Evolutionary conservation across 2,113 vertebrate species (phyloP), one percentile per base, ranked within the genome.

Genomic region (Cyanistes caeruleus): DNA sequence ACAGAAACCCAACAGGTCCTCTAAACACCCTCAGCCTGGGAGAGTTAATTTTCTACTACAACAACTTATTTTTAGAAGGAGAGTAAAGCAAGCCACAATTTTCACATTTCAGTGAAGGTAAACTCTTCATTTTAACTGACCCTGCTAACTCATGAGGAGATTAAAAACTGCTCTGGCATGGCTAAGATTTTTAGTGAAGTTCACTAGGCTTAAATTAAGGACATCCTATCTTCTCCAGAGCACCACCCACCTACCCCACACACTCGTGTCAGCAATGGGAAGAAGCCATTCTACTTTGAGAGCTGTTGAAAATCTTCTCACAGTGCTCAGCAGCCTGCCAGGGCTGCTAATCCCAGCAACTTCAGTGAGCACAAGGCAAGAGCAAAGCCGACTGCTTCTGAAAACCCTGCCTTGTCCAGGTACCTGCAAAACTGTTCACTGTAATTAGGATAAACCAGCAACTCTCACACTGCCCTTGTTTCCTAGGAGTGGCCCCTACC

Each of bases 341-440:
- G 11, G 30, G 25, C 20, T 53, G 5, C 55, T 52, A 18, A 79
- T 58, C 39, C 41, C 27, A 76, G 5, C 3, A 46, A 10, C 1
- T 82, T 44, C 58, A 48, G 19, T 0, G 9, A 81, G 25, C 43
- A 28, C 16, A 79, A 51, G 65, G 24, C 5, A 30, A 89, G 17
- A 14, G 33, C 35, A 48, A 77, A 51, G 8, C 39, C 5, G 2
- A 17, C 7, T 0, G 0, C 19, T 68, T 52, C 60, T 59, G n/a
- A 84, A 93, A 87, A 74, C 21, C 14, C 58, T 44, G 8, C 27
- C 52, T 63, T 44, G 6, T 28, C 20, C 20, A 51, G 35, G 10
- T 8, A 8, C 0, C 0, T 3, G 15, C 23, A 46, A 33, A 74
- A 39, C 12, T 28, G 5, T 31, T 46, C 10, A 13, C 2, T 37